Evolutionary conservation across 1,140 invertebrate genomes (phyloP).

Genomic region (Aethina tumida): DNA sequence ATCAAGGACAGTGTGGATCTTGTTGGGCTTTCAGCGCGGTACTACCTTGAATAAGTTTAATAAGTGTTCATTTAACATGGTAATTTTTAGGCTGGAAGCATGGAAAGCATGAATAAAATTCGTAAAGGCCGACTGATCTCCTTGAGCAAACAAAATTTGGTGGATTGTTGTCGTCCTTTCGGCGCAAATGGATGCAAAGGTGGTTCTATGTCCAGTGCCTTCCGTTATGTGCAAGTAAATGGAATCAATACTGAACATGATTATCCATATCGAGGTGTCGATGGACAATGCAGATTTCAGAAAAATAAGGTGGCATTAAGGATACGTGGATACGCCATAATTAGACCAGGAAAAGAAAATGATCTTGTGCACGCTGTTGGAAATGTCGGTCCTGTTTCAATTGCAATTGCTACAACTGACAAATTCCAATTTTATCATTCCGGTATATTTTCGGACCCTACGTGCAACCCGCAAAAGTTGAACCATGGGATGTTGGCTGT

Average conservation of each 20-base stretch:
- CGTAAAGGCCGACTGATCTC: conserved; percentile 8
- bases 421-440: conserved; percentile 14
- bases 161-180: conserved; percentile 31
- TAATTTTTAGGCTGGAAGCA: conserved; percentile 18
- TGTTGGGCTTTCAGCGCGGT: conserved; percentile 15
- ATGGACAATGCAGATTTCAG: conserved; percentile 8
- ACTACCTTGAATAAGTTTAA: conserved; percentile 7
- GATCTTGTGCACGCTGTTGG: conserved; percentile 67
- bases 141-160: conserved; percentile 19
- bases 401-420: conserved; percentile 78
- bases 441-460: conserved; percentile 14
- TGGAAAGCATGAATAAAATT: conserved; percentile 19
- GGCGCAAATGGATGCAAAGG: conserved; percentile 15
- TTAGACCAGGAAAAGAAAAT: conserved; percentile 41
- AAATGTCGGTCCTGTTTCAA: conserved; percentile 72
- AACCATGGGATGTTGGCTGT: conserved; percentile 16
- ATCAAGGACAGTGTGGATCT: conserved; percentile 12
- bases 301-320: conserved; percentile 1
- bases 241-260: conserved; percentile 16
- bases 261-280: conserved; percentile 18
- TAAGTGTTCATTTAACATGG: conserved; percentile 6
- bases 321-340: neutral
- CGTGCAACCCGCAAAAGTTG: conserved; percentile 4
- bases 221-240: conserved; percentile 40
- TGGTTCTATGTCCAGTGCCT: conserved; percentile 17